Evolutionary conservation across 1,140 invertebrate species (phyloP), one percentile per base, ranked within the genome.

Genomic region (Saxidomus purpurata): DNA sequence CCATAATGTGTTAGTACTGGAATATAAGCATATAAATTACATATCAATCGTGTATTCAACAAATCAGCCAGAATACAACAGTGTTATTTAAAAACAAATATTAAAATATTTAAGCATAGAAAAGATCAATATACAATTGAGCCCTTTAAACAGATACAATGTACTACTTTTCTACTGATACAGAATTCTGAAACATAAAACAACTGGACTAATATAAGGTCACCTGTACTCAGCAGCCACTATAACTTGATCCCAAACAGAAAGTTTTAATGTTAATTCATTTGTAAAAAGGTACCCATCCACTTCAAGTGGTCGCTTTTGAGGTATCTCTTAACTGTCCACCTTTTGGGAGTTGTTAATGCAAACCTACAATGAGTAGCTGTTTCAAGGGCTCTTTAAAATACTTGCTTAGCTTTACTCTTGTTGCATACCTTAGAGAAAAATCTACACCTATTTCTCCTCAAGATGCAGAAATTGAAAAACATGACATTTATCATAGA

Each of bases 1-100:
- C 49, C 47, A 55, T 79, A 79, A 34, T 74, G 81, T 63, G 82
- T 82, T 82, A 82, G 80, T 82, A 79, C 34, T 79, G 43, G 76
- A 79, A 79, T 79, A 79, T 79, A 79, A 79, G 76, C 76, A 79
- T 47, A 81, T 59, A 63, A 81, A 82, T n/a, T 43, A 82, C n/a
- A 82, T 82, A 82, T 59, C 22, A 52, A 82, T 67, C 67, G 52
- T 82, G 80, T 79, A 9, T 22, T 79, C 28, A 79, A 79, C 22
- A 52, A 31, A 55, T 55, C 76, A 79, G 76, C 76, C 76, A 55
- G 47, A 52, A 79, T 79, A 79, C 31, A 79, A 52, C n/a, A 36
- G n/a, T 79, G 49, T 79, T 79, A 55, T 79, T 59, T 36, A 34
- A 36, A 55, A 52, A 4, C 34, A 76, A 77, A 77, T 77, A 15